phyloP scores from a whole-genome alignment of 2,113 vertebrate species.

The Amphiprion percula region DNA sequence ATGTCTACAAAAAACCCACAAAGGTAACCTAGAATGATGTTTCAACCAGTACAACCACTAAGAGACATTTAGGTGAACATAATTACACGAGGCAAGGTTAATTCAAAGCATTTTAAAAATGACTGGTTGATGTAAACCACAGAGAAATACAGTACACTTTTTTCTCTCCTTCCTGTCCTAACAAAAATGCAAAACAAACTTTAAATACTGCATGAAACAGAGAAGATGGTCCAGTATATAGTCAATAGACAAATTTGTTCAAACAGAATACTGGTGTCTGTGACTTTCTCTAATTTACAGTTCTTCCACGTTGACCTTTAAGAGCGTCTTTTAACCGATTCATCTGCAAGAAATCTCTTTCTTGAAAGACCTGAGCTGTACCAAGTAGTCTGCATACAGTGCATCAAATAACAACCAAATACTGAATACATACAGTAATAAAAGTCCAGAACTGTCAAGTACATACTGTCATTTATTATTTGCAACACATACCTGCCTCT shows the following conservation, averaged over 20 bases:
- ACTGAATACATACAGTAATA: constrained; percentile 43
- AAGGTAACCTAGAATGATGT: constrained; percentile 9
- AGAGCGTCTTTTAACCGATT: constrained; percentile 16
- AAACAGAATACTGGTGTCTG: constrained; percentile 36
- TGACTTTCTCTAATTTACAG: constrained; percentile 21
- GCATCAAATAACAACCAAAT: constrained; percentile 59
- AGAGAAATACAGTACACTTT: constrained; percentile 50
- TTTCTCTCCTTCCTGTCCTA: neutral
- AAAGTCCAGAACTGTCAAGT: constrained; percentile 43
- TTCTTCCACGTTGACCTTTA: neutral
- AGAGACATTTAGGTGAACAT: constrained; percentile 24
- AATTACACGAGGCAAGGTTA: constrained; percentile 44
- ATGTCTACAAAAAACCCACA: constrained; percentile 10
- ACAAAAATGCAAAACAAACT: constrained; percentile 61
- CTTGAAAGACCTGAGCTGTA: constrained; percentile 63
- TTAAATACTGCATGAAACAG: constrained; percentile 74
- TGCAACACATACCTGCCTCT: neutral
- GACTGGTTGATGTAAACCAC: constrained; percentile 33
- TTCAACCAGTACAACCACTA: constrained; percentile 36
- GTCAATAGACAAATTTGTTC: neutral
- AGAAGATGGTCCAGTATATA: constrained; percentile 30
- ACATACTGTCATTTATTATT: constrained; percentile 7
- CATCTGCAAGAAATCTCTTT: constrained; percentile 46
- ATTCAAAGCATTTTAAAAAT: constrained; percentile 44
- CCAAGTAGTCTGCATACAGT: constrained; percentile 69